Percentiles rank a stretch among this genome's conserved stretches.
phyloP scores from a whole-genome alignment of 2,888 invertebrate genomes.

The Athrips mouffetella region DNA sequence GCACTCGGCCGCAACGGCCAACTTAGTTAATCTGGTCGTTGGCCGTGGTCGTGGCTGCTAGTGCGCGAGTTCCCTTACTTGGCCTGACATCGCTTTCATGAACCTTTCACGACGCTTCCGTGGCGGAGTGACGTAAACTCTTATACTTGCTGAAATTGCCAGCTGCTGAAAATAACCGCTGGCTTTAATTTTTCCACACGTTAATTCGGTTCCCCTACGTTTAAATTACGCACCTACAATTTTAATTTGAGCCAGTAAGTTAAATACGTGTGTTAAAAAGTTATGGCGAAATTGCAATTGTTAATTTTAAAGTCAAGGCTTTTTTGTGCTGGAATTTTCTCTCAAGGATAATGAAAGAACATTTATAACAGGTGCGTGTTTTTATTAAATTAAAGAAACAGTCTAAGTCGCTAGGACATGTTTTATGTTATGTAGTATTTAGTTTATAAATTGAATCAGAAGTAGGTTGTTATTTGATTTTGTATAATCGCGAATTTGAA shows the following conservation, averaged over 20 bases:
- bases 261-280: constrained; percentile 15
- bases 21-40: too few relatives aligned
- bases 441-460: too few relatives aligned
- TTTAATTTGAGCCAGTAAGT: constrained; percentile 36
- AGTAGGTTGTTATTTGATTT: too few relatives aligned
- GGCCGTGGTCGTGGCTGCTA: too few relatives aligned
- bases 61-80: too few relatives aligned
- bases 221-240: constrained; percentile 43
- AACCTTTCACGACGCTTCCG: constrained; percentile 44
- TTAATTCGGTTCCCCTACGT: constrained; percentile 42
- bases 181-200: constrained; percentile 49
- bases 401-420: too few relatives aligned
- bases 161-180: constrained; percentile 51
- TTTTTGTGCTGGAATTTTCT: constrained; percentile 1
- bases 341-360: not conserved
- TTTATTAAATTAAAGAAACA: too few relatives aligned
- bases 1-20: too few relatives aligned
- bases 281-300: constrained; percentile 9
- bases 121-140: constrained; percentile 41
- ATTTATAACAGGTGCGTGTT: too few relatives aligned
- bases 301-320: constrained; percentile 3
- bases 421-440: too few relatives aligned
- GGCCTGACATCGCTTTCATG: too few relatives aligned
- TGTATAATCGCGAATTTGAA: too few relatives aligned
- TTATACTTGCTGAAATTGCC: constrained; percentile 45